phyloP scores from a whole-genome alignment of 1,140 invertebrate species.

The Drosophila oshimai region DNA sequence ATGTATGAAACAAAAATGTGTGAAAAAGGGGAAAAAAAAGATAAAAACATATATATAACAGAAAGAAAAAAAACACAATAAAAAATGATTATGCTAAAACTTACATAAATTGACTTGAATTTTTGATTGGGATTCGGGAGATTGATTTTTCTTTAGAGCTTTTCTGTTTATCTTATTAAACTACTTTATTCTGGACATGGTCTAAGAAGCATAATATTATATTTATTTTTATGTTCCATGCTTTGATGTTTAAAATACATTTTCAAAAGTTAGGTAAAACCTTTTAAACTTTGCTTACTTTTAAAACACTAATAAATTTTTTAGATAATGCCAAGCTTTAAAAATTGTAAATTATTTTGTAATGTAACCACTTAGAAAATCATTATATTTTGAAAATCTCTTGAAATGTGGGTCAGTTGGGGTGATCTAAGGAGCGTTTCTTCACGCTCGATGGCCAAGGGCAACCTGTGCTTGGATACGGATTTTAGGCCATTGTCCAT shows the following conservation, averaged over 20 bases:
- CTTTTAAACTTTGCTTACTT: no score
- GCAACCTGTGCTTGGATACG: slow-evolving; percentile 42
- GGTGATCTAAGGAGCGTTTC: slow-evolving; percentile 10
- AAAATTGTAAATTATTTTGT: no score
- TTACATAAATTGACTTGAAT: background rate
- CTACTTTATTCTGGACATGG: background rate
- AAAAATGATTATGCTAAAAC: slow-evolving; percentile 73
- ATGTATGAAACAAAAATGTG: slow-evolving; percentile 63
- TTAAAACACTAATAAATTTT: no score
- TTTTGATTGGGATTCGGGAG: background rate
- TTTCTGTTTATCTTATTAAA: background rate
- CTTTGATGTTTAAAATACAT: no score
- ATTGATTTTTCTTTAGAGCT: no score
- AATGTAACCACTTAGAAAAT: background rate
- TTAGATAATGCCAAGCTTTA: no score
- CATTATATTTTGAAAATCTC: no score
- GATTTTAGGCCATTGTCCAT: slow-evolving; percentile 16
- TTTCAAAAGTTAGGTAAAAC: background rate
- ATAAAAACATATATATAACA: slow-evolving; percentile 42
- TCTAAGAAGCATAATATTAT: no score
- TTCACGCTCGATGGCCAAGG: slow-evolving; percentile 52
- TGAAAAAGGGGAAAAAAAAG: slow-evolving; percentile 50
- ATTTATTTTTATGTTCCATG: no score
- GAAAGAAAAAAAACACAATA: slow-evolving; percentile 42
- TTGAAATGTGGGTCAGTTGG: slow-evolving; percentile 43